Conservation (phyloP, 2,797 vertebrate genomes). For the Xerus rutilus region DNA sequence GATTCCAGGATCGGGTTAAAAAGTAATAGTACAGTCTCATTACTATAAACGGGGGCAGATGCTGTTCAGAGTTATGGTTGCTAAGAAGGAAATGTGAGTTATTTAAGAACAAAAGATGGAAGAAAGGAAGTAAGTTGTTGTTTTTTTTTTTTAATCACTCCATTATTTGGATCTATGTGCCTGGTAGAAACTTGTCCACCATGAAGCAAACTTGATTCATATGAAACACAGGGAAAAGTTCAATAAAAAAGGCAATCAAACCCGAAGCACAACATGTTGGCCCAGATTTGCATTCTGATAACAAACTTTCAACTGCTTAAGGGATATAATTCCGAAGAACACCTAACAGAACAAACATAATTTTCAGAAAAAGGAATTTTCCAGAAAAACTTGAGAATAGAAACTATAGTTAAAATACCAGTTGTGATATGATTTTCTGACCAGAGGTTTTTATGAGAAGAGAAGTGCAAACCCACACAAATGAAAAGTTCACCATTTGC, state of each 20-base stretch:
- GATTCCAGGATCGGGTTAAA: constrained; percentile 17
- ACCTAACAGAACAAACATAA: neutral
- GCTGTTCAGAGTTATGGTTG: neutral
- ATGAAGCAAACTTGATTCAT: neutral
- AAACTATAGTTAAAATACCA: neutral
- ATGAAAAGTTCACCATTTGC: neutral
- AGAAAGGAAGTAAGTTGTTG: neutral
- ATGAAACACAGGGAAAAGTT: neutral
- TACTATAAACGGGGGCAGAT: neutral
- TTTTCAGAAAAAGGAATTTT: neutral
- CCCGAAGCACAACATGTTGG: neutral
- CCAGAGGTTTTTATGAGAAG: neutral
- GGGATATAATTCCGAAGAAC: neutral
- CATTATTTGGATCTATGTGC: neutral
- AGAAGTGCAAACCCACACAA: neutral
- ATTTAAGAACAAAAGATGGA: neutral
- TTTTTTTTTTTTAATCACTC: neutral
- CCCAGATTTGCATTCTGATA: neutral
- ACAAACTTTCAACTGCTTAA: neutral
- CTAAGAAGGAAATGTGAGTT: neutral
- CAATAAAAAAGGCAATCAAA: neutral
- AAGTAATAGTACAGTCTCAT: neutral
- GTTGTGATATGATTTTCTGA: neutral
- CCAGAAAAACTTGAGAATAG: neutral
- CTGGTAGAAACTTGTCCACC: neutral